These are phyloP conservation scores for Hippoglossus hippoglossus DNA, from an alignment of 2,797 vertebrate species.

Conservation along the genomic window DNA sequence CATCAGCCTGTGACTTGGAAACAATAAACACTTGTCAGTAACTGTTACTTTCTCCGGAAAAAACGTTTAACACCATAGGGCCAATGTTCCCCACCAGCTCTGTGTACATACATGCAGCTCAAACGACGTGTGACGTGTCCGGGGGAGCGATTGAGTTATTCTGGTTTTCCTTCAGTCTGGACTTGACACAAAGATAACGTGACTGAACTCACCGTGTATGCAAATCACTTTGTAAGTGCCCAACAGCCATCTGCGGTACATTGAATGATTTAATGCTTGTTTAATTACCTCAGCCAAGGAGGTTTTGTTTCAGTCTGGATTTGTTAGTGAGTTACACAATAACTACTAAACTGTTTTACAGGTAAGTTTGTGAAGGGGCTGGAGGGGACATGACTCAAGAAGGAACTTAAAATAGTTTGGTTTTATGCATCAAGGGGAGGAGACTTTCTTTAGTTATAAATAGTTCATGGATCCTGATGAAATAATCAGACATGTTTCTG, in stretches of 20 bases:
- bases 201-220: slow-evolving; percentile 45
- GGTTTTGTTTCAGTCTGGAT: too few relatives aligned
- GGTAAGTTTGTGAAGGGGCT: too few relatives aligned
- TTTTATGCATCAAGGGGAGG: too few relatives aligned
- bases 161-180: slow-evolving; percentile 23
- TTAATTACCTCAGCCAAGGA: too few relatives aligned
- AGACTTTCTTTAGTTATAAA: too few relatives aligned
- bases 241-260: not conserved
- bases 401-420: too few relatives aligned
- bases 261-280: not conserved
- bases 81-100: not conserved
- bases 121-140: not conserved
- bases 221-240: slow-evolving; percentile 41
- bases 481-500: too few relatives aligned
- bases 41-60: not conserved
- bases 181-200: not conserved
- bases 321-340: too few relatives aligned
- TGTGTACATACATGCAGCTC: not conserved
- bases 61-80: not conserved
- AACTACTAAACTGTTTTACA: too few relatives aligned
- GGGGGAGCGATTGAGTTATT: not conserved
- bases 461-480: too few relatives aligned
- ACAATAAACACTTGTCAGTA: not conserved
- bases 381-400: too few relatives aligned
- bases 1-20: slow-evolving; percentile 10